Base-by-base conservation (phyloP, 1,140 invertebrate species). In the Oncopeltus fasciatus region DNA sequence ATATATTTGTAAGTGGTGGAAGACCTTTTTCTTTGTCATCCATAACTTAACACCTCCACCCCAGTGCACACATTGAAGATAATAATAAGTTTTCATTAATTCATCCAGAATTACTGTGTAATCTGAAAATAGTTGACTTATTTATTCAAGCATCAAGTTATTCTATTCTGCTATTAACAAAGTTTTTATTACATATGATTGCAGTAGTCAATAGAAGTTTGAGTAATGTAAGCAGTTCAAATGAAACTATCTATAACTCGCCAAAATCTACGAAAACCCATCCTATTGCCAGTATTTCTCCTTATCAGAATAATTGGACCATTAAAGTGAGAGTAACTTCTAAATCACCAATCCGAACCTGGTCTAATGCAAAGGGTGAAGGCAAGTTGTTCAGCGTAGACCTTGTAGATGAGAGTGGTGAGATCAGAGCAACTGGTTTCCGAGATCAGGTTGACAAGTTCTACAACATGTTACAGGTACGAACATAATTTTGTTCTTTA, bases 371-470 rank as follows among this genome's bases (percentile, higher is more conserved):
- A 0, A 80, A 81, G 57, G 93, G 95, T 0, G 90, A 95, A 76
- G 95, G 95, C 1, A 92, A 92, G 72, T 75, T 99, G 1, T 99
- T 99, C 70, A 90, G 82, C 67, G 85, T 98, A 74, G 91, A 93
- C 74, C 74, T 99, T 0, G 75, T 91, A 58, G 97, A 99, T 77
- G 90, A 95, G 67, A 89, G 83, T 68, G 94, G 94, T 11, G 93
- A 97, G 75, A 98, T 99, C 61, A 77, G 90, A 61, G 88, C 88
- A n/a, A 96, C 94, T 1, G 94, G 83, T 9, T 99, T 99, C 71
- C 92, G 85, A 69, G 87, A 90, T 63, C 78, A 85, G 68, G 88
- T 87, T 66, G 94, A 98, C 69, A 92, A 90, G 71, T 97, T 84
- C 72, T 95, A 85, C 72, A 85, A 95, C 70, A 80, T 92, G 72